Evolutionary conservation across 1,140 invertebrate genomes (phyloP).

Genomic region (Platyura marginata): DNA sequence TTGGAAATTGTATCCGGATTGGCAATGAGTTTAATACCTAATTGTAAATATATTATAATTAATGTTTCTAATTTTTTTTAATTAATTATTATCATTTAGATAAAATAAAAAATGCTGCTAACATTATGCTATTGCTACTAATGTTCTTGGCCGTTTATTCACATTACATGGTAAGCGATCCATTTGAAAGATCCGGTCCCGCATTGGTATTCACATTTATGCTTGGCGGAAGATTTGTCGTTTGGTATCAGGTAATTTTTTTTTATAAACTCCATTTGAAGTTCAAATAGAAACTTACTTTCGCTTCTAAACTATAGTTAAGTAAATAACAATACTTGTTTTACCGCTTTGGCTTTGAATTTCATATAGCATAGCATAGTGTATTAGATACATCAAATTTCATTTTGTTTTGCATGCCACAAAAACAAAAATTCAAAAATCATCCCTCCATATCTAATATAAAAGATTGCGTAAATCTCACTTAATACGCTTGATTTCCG

Average conservation of each 20-base stretch:
- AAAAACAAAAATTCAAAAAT: no score
- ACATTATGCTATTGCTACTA: conserved; percentile 58
- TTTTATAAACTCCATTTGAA: no score
- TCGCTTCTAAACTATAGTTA: no score
- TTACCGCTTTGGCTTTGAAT: no score
- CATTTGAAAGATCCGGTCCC: conserved; percentile 81
- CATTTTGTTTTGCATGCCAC: no score
- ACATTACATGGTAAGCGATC: conserved; percentile 81
- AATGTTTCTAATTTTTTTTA: background rate
- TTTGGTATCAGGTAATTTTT: conserved; percentile 33
- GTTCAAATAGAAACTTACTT: no score
- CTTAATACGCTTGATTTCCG: no score
- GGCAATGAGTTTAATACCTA: conserved; percentile 72
- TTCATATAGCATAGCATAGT: no score
- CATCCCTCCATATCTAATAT: no score
- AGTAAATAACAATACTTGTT: no score
- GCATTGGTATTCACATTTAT: conserved; percentile 91
- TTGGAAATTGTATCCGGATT: conserved; percentile 80
- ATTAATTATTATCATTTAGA: conserved; percentile 34
- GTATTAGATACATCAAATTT: no score
- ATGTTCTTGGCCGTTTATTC: conserved; percentile 84
- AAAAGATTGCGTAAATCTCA: no score
- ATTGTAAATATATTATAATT: conserved; percentile 40
- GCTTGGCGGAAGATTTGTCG: conserved; percentile 77
- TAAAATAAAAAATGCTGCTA: conserved; percentile 74